Evolutionary conservation across 2,888 invertebrate species (phyloP).

Genomic region (Tyria jacobaeae): DNA sequence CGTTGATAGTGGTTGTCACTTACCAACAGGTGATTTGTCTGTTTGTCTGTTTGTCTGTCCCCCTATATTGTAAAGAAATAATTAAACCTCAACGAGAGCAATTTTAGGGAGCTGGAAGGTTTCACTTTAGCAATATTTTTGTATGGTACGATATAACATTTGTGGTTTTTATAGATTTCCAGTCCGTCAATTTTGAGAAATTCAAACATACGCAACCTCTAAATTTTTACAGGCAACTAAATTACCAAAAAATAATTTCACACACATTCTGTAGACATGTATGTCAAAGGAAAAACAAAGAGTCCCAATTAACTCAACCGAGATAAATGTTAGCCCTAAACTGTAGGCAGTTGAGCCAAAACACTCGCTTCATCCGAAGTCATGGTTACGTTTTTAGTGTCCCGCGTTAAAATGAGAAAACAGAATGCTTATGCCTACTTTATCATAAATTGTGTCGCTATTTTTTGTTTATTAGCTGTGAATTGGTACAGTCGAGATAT

Average conservation of each 20-base stretch:
- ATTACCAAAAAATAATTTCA: constrained; percentile 46
- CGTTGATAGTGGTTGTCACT: no score
- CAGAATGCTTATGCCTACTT: constrained; percentile 36
- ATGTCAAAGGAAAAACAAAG: constrained; percentile 62
- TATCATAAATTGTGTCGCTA: constrained; percentile 22
- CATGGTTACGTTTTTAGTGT: constrained; percentile 53
- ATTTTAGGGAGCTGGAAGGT: no score
- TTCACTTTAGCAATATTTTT: no score
- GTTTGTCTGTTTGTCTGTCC: no score
- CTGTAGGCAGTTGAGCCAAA: constrained; percentile 60
- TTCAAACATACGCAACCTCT: neutral
- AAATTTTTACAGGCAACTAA: constrained; percentile 44
- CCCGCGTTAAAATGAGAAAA: constrained; percentile 40
- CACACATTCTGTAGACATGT: constrained; percentile 43
- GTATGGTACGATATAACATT: no score
- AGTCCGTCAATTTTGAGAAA: neutral
- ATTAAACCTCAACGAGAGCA: no score
- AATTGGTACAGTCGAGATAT: constrained; percentile 3
- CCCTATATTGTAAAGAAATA: no score
- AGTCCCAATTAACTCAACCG: constrained; percentile 73
- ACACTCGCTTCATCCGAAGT: constrained; percentile 56
- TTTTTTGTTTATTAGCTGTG: constrained; percentile 25
- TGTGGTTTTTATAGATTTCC: no score
- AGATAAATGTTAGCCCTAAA: constrained; percentile 75
- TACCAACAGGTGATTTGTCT: no score